Conservation (phyloP, 37 sponge, comb jelly and placozoan species). For the Crambe crambe region DNA sequence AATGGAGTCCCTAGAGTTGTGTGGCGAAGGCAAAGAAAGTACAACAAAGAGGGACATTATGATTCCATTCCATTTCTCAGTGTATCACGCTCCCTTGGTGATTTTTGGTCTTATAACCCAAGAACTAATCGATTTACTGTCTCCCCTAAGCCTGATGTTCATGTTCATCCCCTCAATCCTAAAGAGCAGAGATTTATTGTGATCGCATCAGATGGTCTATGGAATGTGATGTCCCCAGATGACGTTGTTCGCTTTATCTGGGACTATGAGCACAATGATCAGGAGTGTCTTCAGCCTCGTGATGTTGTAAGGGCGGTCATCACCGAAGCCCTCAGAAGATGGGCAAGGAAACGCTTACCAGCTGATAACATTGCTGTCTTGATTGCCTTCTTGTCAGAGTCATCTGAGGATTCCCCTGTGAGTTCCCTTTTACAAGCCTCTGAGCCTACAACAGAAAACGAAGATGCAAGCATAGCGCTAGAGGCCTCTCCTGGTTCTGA, state of each 20-base stretch:
- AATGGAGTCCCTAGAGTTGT: slow-evolving; percentile 86
- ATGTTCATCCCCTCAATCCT: slow-evolving; percentile 47
- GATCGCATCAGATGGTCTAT: slow-evolving; percentile 86
- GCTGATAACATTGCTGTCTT: slow-evolving; percentile 90
- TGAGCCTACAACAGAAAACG: neutral
- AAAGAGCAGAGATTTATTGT: slow-evolving; percentile 71
- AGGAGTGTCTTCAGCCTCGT: slow-evolving; percentile 14
- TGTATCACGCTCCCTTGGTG: slow-evolving; percentile 91
- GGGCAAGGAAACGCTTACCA: slow-evolving; percentile 48
- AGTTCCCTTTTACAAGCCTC: neutral
- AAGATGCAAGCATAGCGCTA: neutral
- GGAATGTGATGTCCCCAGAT: slow-evolving; percentile 80
- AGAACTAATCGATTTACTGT: slow-evolving; percentile 74
- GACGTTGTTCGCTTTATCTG: slow-evolving; percentile 76
- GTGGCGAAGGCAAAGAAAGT: slow-evolving; percentile 71
- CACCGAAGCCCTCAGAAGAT: slow-evolving; percentile 64
- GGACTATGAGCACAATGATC: slow-evolving; percentile 36
- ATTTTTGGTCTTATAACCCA: slow-evolving; percentile 88
- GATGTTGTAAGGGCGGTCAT: slow-evolving; percentile 74
- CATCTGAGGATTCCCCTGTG: neutral
- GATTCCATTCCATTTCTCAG: slow-evolving; percentile 91
- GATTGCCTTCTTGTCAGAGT: slow-evolving; percentile 63
- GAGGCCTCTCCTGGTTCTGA: neutral
- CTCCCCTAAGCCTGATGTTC: slow-evolving; percentile 89
- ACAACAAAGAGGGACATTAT: slow-evolving; percentile 10